A percentile compares a stretch with the other conserved stretches of the same genome.
phyloP scores from a whole-genome alignment of 2,797 vertebrate genomes.

The Gorsachius magnificus region DNA sequence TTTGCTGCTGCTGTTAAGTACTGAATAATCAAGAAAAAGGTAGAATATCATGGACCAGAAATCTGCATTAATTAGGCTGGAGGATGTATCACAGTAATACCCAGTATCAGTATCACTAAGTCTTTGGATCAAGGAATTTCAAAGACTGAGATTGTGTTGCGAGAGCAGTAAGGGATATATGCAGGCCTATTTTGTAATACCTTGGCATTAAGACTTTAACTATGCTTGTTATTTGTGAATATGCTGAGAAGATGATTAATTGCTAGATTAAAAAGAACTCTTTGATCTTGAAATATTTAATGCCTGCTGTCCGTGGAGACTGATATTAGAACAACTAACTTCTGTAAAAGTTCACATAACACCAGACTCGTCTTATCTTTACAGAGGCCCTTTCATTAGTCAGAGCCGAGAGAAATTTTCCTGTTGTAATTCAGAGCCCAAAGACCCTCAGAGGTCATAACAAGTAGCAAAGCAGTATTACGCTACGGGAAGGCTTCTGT shows the following conservation, averaged over 20 bases:
- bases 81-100: neutral
- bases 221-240: neutral
- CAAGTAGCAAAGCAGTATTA: neutral
- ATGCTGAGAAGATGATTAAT: slow-evolving; percentile 45
- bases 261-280: slow-evolving; percentile 31
- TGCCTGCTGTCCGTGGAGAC: neutral
- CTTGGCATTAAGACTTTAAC: slow-evolving; percentile 29
- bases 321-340: neutral
- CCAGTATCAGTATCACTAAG: neutral
- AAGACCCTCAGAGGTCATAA: neutral
- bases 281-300: slow-evolving; percentile 23
- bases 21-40: neutral
- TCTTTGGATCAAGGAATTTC: slow-evolving; percentile 10
- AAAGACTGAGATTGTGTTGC: neutral
- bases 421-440: neutral
- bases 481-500: neutral
- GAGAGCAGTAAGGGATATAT: neutral
- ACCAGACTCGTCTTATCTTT: neutral
- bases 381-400: neutral
- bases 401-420: neutral
- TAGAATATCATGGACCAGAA: neutral
- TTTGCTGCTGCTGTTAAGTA: neutral
- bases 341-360: neutral
- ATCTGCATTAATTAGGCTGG: neutral
- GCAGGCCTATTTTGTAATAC: neutral